Evolutionary conservation across 2,113 vertebrate species (phyloP), one percentile per base, ranked within the genome.

Genomic region (Paralichthys olivaceus): DNA sequence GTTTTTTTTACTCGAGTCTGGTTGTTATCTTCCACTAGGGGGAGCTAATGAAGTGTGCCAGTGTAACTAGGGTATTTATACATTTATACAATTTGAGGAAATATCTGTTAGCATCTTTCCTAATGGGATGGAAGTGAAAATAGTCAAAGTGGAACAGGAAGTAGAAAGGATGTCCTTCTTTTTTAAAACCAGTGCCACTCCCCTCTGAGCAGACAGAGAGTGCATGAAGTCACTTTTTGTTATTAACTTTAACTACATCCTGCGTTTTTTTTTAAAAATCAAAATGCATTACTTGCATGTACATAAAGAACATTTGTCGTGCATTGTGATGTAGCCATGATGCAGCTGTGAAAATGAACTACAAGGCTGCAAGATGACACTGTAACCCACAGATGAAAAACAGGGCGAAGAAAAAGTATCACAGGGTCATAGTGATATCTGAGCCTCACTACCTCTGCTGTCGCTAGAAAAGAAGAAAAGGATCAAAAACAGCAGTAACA

Each of bases 401-500:
- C 19, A 51, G 12, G 45, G 29, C 9, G n/a, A 56, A 59, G 17
- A 17, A 49, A 49, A 54, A 56, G 57, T 4, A 40, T 20, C 14
- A 54, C 67, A 60, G 62, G 43, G 54, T 74, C 65, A 64, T 0
- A 11, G 32, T 65, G 63, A 60, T 71, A 65, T 54, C 61, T 66
- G 64, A 25, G 29, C 11, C 54, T 82, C 70, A 65, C 32, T 5
- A 6, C 54, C 5, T 45, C 59, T 56, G 54, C 70, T 75, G 63
- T 47, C 43, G 4, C 43, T 47, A 19, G 3, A 26, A 4, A 40
- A 20, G 54, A 73, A 25, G 63, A 54, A 13, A 51, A 25, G 25
- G 22, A 80, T 75, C 32, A 62, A 55, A 75, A 80, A 26, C 61
- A 84, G 20, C 65, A 43, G 37, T 20, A 53, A 47, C 53, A 37